Evolutionary conservation across 2,888 invertebrate genomes (phyloP).

Genomic region (Hetaerina titia): DNA sequence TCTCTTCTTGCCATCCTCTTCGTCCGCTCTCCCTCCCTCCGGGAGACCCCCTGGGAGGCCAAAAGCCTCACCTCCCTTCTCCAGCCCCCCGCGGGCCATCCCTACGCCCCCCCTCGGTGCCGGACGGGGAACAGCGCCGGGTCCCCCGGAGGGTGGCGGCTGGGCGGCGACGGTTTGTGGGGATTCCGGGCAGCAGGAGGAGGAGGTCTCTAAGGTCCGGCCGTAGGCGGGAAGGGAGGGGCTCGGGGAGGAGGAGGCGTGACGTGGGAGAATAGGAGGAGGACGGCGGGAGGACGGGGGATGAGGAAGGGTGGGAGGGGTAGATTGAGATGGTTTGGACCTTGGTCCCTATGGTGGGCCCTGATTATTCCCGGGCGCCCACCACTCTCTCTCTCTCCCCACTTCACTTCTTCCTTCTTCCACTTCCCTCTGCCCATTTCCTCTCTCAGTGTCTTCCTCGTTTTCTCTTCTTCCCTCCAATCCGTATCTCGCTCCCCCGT

Average conservation of each 20-base stretch:
- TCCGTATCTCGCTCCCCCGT: not conserved
- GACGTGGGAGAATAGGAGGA: not conserved
- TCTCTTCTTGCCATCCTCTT: not conserved
- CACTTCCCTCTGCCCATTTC: not conserved
- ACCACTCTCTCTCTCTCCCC: not conserved
- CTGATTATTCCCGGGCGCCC: constrained; percentile 61
- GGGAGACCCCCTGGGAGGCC: constrained; percentile 18
- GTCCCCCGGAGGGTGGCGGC: constrained; percentile 26
- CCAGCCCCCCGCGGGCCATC: not conserved
- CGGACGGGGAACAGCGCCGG: constrained; percentile 36
- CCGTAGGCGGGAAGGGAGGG: not conserved
- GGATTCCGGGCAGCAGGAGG: not conserved
- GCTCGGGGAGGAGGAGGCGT: not conserved
- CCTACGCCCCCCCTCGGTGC: constrained; percentile 31
- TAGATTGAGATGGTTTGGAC: constrained; percentile 55
- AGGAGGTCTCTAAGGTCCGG: constrained; percentile 6
- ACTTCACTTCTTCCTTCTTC: not conserved
- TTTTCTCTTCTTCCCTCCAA: not conserved
- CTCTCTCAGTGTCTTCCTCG: not conserved
- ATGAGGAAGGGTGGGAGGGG: not conserved
- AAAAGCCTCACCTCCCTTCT: not conserved
- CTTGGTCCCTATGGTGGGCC: constrained; percentile 21
- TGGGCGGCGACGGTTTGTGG: not conserved
- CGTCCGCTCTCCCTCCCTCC: too few relatives aligned
- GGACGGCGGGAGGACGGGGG: not conserved